phyloP scores from a whole-genome alignment of 1,140 invertebrate species.

The Drosophila asahinai region DNA sequence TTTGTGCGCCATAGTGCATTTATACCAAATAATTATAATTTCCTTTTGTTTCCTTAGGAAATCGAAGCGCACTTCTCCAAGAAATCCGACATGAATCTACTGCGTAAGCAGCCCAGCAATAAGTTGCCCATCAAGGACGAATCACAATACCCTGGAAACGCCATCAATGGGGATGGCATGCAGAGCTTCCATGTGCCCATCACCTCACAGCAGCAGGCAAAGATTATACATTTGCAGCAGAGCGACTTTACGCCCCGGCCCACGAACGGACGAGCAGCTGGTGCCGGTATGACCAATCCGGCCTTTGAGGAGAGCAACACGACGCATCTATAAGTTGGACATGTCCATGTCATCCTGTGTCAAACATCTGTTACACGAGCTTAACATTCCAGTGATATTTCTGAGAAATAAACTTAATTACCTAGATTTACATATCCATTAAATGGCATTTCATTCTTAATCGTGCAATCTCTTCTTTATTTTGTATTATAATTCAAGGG shows the following conservation, averaged over 20 bases:
- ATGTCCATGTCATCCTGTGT: constrained; percentile 7
- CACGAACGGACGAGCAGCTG: constrained; percentile 5
- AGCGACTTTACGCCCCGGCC: constrained; percentile 70
- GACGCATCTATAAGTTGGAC: constrained; percentile 66
- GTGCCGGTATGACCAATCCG: constrained; percentile 56
- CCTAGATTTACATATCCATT: constrained; percentile 29
- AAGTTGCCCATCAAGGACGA: constrained; percentile 40
- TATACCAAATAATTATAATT: not conserved
- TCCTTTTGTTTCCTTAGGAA: constrained; percentile 86
- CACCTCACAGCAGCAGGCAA: constrained; percentile 65
- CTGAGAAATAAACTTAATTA: constrained; percentile 62
- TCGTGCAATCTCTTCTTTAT: constrained; percentile 11
- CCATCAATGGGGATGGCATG: constrained; percentile 63
- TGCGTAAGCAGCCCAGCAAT: constrained; percentile 42
- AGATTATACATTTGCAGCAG: constrained; percentile 80
- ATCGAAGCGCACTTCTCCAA: constrained; percentile 89
- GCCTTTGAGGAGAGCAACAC: constrained; percentile 80
- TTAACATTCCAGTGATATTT: constrained; percentile 67
- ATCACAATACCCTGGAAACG: constrained; percentile 31
- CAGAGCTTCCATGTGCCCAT: constrained; percentile 75
- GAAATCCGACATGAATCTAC: constrained; percentile 72
- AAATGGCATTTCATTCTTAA: not conserved
- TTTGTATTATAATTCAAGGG: not conserved
- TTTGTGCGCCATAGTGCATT: too few species aligned
- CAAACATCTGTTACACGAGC: constrained; percentile 30